Evolutionary conservation across 2,113 vertebrate genomes (phyloP).

Genomic region (Cynopterus brachyotis): DNA sequence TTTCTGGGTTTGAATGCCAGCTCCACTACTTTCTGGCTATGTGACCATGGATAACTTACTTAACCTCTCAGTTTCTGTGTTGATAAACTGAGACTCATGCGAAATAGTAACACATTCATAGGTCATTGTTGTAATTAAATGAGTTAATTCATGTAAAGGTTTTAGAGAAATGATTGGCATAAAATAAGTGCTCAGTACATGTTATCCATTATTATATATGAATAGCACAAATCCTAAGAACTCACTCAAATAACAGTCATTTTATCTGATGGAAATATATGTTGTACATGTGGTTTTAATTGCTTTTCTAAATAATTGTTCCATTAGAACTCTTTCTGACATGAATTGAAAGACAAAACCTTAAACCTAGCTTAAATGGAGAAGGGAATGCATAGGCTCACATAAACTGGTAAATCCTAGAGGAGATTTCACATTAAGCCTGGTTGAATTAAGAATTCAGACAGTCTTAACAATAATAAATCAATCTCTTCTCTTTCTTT

Average conservation of each 20-base stretch:
- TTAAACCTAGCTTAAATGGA: neutral
- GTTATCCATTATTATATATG: neutral
- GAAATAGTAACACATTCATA: neutral
- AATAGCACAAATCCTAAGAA: neutral
- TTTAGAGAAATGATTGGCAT: neutral
- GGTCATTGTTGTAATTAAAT: neutral
- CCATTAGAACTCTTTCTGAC: neutral
- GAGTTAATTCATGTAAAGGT: neutral
- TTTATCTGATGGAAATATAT: neutral
- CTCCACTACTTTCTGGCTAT: neutral
- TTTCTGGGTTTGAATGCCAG: neutral
- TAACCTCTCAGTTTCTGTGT: neutral
- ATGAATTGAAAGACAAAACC: neutral
- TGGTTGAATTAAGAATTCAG: neutral
- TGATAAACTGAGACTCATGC: neutral
- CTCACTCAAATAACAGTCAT: neutral
- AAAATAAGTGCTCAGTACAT: neutral
- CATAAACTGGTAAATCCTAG: neutral
- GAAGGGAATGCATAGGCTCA: neutral
- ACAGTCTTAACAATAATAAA: neutral
- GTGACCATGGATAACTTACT: neutral
- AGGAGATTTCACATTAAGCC: neutral
- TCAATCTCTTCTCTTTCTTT: neutral
- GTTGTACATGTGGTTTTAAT: neutral
- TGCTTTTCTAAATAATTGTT: constrained; percentile 7